These are phyloP conservation scores for Poeciliopsis prolifica DNA, from an alignment of 2,113 vertebrate species.

Conservation along the genomic window DNA sequence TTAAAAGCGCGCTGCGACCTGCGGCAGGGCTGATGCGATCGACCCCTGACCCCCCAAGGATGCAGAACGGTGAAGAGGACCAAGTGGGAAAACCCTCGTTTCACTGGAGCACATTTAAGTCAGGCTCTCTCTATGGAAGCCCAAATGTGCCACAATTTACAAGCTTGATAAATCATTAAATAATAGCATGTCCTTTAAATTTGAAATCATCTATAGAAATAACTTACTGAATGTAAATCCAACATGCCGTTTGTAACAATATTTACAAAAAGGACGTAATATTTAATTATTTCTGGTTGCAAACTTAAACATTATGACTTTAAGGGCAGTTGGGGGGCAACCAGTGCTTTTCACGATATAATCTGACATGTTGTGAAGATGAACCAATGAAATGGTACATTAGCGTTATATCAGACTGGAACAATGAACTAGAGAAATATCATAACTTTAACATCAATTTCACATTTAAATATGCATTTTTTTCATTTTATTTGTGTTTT, in stretches of 20 bases:
- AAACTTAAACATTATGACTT: background rate
- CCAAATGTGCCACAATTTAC: background rate
- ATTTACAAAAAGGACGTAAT: background rate
- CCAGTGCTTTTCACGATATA: background rate
- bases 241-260: background rate
- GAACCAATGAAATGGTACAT: background rate
- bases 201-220: background rate
- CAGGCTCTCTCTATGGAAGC: background rate
- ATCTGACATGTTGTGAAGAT: background rate
- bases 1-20: background rate
- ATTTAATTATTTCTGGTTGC: background rate
- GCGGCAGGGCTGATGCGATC: background rate
- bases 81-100: background rate
- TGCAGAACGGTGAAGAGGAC: background rate
- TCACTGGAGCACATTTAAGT: background rate
- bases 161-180: background rate
- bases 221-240: background rate
- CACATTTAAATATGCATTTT: background rate
- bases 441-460: background rate
- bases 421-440: background rate
- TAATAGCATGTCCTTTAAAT: background rate
- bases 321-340: background rate
- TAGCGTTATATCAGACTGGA: too few species aligned
- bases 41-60: background rate
- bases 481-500: background rate